Base-by-base conservation (phyloP, 2,113 vertebrate species). In the mouse (Mus musculus) region DNA sequence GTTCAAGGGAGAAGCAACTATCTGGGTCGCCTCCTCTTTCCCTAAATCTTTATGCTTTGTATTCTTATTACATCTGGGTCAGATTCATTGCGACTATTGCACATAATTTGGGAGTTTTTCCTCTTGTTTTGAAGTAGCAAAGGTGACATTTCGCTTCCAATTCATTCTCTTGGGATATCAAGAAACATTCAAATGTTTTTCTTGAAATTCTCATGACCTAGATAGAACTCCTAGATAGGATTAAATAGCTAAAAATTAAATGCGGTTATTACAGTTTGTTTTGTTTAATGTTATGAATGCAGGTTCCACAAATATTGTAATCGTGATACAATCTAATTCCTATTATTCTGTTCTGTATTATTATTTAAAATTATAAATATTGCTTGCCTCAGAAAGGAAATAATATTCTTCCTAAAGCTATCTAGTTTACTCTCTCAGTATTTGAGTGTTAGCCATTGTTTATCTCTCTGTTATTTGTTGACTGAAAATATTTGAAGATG, bases 361-460 rank as follows among this genome's bases (percentile, higher is more conserved):
- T 92, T 94, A 94, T 96, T 96, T 93, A 97, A 90, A 91, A 89
- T 89, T 93, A 87, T 92, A 90, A 96, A 96, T 72, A 87, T 42
- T 90, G 36, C 61, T 49, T 94, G 61, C 36, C 90, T 92, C 88
- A 69, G 85, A 95, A 96, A 96, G 80, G 39, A 96, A 95, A 91
- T 86, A 93, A 95, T 90, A 85, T 69, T 93, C 78, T 90, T 96
- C 71, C 93, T 88, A 88, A 94, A 95, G 75, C 88, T 94, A 87
- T 87, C 86, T 94, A 72, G 26, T n/a, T 89, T 94, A 88, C 85
- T 59, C 49, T 49, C 54, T 63, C 80, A 88, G 49, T 92, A 90
- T 85, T 81, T 90, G 13, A n/a, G 61, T 85, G 88, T 93, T 92
- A 92, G 72, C 71, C 93, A 2, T 93, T 59, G 63, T 59, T 75